A percentile compares a stretch with the other conserved stretches of the same genome.
phyloP scores from a whole-genome alignment of 2,797 vertebrate species.

The Coluber constrictor region DNA sequence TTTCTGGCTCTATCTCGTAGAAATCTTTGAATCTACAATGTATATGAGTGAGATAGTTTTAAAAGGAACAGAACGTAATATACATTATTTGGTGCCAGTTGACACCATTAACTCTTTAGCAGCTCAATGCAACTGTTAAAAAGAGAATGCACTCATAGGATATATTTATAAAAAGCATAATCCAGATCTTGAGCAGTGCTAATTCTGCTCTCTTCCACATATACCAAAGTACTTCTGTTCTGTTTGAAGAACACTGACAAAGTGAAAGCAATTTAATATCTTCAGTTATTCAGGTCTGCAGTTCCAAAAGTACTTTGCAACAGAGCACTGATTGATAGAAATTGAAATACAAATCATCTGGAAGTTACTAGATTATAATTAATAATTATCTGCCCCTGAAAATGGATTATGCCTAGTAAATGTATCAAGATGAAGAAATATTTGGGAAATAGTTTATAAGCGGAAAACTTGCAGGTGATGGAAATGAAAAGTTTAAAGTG shows the following conservation, averaged over 20 bases:
- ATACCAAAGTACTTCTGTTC: not conserved
- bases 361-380: not conserved
- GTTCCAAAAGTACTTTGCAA: not conserved
- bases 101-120: not conserved
- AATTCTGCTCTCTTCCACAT: not conserved
- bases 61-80: not conserved
- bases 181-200: not conserved
- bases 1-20: conserved; percentile 79
- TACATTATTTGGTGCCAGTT: not conserved
- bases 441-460: not conserved
- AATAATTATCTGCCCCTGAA: not conserved
- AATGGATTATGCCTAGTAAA: not conserved
- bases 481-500: not conserved
- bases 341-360: not conserved
- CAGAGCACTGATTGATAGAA: not conserved
- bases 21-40: conserved; percentile 85
- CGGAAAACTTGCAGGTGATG: not conserved
- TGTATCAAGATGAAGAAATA: not conserved
- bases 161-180: not conserved
- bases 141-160: not conserved
- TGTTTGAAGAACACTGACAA: not conserved
- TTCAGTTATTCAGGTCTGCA: not conserved
- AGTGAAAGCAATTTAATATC: not conserved
- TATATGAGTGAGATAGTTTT: not conserved
- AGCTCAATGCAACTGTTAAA: not conserved